Percentiles rank a stretch among this genome's conserved stretches.
Conservation (phyloP, 2,797 vertebrate species). For the Coregonus sp. region DNA sequence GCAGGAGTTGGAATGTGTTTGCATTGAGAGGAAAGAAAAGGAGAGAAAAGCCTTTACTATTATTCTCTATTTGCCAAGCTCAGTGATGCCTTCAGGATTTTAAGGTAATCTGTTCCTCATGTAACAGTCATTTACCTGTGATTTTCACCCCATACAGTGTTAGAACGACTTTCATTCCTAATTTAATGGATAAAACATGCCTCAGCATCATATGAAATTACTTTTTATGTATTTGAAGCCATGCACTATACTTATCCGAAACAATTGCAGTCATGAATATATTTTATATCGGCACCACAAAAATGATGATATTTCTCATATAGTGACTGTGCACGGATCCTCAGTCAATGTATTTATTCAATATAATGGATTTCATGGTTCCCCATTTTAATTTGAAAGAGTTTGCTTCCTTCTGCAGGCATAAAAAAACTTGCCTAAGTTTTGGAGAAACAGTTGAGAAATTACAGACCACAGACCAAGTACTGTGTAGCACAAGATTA, state of each 20-base stretch:
- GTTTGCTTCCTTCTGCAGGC: background rate
- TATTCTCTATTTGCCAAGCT: conserved; percentile 15
- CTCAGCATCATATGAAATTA: conserved; percentile 8
- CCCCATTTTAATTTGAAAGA: background rate
- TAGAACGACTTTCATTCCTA: conserved; percentile 1
- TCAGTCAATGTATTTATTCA: background rate
- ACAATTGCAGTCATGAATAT: conserved; percentile 24
- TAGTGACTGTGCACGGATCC: background rate
- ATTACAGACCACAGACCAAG: background rate
- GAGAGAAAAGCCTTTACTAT: background rate
- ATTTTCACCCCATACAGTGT: background rate
- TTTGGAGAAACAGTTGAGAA: background rate
- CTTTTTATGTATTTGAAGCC: background rate
- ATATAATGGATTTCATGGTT: background rate
- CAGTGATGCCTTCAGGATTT: background rate
- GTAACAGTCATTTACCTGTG: conserved; percentile 19
- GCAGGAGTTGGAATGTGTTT: conserved; percentile 20
- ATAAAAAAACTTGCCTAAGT: background rate
- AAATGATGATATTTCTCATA: background rate
- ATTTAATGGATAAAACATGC: conserved; percentile 10
- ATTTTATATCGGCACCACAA: background rate
- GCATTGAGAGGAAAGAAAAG: background rate
- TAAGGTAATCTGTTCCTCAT: conserved; percentile 20
- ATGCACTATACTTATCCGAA: conserved; percentile 21
- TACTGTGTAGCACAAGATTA: background rate